A percentile compares a stretch with the other conserved stretches of the same genome.
These are phyloP conservation scores for Lamprologus lemairii DNA, from an alignment of 2,113 vertebrate species.

Conservation along the genomic window DNA sequence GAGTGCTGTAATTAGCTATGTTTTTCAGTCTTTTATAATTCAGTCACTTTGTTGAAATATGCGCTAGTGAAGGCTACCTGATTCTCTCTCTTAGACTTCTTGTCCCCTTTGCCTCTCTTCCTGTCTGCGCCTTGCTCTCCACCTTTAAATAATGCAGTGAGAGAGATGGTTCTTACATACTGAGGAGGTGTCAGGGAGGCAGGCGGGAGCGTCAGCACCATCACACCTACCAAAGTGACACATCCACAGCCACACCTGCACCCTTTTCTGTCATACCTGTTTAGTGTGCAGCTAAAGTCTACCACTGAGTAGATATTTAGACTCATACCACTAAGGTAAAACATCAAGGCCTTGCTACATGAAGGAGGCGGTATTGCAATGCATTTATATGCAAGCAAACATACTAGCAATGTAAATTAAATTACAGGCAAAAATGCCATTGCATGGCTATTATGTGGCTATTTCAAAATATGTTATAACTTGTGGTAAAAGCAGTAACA, in stretches of 20 bases:
- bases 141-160: slow-evolving; percentile 61
- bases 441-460: not conserved
- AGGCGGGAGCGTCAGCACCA: slow-evolving; percentile 19
- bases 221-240: slow-evolving; percentile 32
- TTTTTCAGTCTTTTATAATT: slow-evolving; percentile 14
- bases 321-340: not conserved
- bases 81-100: not conserved
- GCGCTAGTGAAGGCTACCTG: slow-evolving; percentile 23
- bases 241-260: slow-evolving; percentile 10
- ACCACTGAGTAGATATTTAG: slow-evolving; percentile 41
- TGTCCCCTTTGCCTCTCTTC: not conserved
- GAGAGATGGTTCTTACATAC: slow-evolving; percentile 49
- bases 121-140: not conserved
- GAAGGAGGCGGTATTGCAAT: not conserved
- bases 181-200: slow-evolving; percentile 48
- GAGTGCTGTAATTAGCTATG: slow-evolving; percentile 43
- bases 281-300: slow-evolving; percentile 8
- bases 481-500: not conserved
- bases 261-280: slow-evolving; percentile 42
- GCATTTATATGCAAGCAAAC: not conserved
- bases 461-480: not conserved
- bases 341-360: not conserved
- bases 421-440: not conserved
- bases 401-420: not conserved
- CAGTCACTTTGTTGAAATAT: not conserved